Conservation (phyloP, 2,113 vertebrate species). For the Alectura lathami region DNA sequence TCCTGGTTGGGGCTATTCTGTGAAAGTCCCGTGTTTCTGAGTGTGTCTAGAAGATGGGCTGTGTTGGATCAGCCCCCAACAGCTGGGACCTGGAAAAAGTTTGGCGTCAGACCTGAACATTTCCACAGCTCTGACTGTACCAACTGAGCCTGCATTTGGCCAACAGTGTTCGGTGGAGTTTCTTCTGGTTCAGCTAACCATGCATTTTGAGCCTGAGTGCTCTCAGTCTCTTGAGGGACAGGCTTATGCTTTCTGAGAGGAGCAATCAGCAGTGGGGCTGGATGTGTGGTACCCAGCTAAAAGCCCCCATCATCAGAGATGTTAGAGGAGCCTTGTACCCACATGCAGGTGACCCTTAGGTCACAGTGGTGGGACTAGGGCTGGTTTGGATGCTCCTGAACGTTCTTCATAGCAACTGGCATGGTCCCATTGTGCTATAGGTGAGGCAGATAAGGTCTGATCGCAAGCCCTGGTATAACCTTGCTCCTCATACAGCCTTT, state of each 20-base stretch:
- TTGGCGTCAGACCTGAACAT: neutral
- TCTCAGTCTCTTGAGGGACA: neutral
- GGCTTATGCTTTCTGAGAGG: neutral
- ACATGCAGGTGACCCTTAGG: neutral
- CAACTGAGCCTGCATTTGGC: neutral
- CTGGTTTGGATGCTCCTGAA: neutral
- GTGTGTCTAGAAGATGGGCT: rapidly evolving
- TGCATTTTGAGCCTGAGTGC: neutral
- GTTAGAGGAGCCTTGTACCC: neutral
- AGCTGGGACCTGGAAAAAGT: neutral
- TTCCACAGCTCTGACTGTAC: neutral
- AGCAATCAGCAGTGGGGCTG: neutral
- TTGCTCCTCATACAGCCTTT: neutral
- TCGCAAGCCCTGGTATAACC: neutral
- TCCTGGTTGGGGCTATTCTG: neutral
- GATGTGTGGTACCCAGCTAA: neutral
- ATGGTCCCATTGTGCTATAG: neutral
- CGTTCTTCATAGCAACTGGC: neutral
- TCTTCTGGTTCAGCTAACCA: neutral
- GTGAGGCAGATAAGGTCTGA: neutral
- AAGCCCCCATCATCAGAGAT: neutral
- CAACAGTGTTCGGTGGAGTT: too few species aligned
- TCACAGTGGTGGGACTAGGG: neutral
- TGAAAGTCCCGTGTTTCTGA: neutral
- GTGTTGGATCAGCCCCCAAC: neutral